Conservation (phyloP, 2,888 invertebrate genomes). For the Pterostichus madidus region DNA sequence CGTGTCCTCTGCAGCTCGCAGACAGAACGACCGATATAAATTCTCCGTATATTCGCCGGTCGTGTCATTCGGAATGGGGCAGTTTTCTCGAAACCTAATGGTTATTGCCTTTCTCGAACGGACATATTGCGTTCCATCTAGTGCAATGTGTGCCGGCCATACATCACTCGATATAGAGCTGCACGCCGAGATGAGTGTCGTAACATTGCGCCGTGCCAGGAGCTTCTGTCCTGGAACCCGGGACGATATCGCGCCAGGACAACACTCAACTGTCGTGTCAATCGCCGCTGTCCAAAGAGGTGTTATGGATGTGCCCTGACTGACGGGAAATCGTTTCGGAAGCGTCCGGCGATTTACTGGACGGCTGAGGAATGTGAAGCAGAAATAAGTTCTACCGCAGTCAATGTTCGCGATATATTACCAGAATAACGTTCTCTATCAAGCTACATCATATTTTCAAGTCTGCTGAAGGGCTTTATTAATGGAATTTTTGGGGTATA, state of each 20-base stretch:
- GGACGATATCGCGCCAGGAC: not conserved
- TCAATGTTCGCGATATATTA: slow-evolving; percentile 20
- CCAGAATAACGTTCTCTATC: not conserved
- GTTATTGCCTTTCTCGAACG: slow-evolving; percentile 82
- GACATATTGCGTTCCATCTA: slow-evolving; percentile 82
- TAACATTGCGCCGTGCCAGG: slow-evolving; percentile 10
- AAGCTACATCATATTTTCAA: not conserved
- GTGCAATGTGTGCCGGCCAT: slow-evolving; percentile 81
- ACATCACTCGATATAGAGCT: slow-evolving; percentile 78
- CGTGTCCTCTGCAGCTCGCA: slow-evolving; percentile 68
- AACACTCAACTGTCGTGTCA: slow-evolving; percentile 18
- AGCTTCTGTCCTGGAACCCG: not conserved
- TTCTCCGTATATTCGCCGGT: slow-evolving; percentile 81
- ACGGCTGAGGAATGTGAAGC: slow-evolving; percentile 8
- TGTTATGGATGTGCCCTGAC: not conserved
- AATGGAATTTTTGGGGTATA: not conserved
- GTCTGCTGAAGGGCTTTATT: not conserved
- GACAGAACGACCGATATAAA: slow-evolving; percentile 78
- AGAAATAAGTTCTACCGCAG: slow-evolving; percentile 7
- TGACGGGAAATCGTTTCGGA: slow-evolving; percentile 14
- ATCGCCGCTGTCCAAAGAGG: slow-evolving; percentile 4
- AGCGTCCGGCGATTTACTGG: not conserved
- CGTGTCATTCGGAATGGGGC: slow-evolving; percentile 82
- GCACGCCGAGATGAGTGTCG: slow-evolving; percentile 70
- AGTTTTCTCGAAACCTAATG: slow-evolving; percentile 82